Evolutionary conservation across 2,113 vertebrate species (phyloP).

Genomic region (Falcunculus frontatus): DNA sequence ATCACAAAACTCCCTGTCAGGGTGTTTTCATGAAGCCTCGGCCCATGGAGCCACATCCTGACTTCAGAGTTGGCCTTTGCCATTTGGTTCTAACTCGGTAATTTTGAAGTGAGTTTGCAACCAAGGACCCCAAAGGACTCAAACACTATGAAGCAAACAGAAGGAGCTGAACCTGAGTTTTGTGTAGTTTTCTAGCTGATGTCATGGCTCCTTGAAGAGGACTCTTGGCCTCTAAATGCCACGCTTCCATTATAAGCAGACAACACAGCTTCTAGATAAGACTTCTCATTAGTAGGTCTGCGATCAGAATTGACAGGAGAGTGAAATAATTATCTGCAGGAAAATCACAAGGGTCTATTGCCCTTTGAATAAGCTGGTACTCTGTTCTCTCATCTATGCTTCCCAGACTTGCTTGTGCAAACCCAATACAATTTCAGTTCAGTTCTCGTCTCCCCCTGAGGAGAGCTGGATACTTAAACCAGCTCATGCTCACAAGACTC

Average conservation of each 20-base stretch:
- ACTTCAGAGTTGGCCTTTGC: neutral
- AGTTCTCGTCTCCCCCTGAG: neutral
- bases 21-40: neutral
- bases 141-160: fast-evolving
- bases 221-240: neutral
- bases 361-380: neutral
- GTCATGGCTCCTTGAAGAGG: neutral
- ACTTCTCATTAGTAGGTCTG: neutral
- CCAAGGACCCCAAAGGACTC: neutral
- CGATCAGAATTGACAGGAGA: neutral
- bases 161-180: neutral
- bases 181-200: neutral
- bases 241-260: neutral
- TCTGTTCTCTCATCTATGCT: neutral
- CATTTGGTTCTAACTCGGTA: neutral
- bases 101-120: neutral
- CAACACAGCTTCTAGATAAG: neutral
- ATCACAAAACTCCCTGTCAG: neutral
- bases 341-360: neutral
- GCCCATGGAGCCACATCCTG: neutral
- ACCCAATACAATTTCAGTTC: neutral
- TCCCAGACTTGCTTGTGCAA: neutral
- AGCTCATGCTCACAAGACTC: neutral
- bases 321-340: neutral
- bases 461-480: neutral